A percentile compares a stretch with the other conserved stretches of the same genome.
Evolutionary conservation across 2,113 vertebrate genomes (phyloP).

Genomic region (Calonectris borealis): DNA sequence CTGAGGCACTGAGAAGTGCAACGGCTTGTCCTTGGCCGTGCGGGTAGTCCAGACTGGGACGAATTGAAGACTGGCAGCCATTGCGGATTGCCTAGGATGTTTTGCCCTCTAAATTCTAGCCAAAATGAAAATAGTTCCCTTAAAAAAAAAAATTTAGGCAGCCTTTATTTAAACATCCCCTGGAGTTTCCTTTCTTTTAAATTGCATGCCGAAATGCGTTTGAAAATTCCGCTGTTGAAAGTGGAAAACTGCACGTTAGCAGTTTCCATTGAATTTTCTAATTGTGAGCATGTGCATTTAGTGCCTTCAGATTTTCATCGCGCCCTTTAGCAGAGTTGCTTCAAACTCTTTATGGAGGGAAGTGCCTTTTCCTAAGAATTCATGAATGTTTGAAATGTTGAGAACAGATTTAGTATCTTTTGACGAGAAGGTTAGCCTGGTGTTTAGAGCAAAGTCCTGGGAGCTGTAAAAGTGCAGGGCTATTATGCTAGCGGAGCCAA

Average conservation of each 20-base stretch:
- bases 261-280: not conserved
- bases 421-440: constrained; percentile 38
- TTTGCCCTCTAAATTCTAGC: not conserved
- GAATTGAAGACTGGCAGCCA: not conserved
- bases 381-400: not conserved
- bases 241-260: not conserved
- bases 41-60: not conserved
- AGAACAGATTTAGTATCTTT: constrained; percentile 34
- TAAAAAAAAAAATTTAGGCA: constrained; percentile 32
- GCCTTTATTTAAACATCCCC: constrained; percentile 4
- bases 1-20: not conserved
- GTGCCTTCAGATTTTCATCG: not conserved
- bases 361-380: not conserved
- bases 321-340: not conserved
- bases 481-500: not conserved
- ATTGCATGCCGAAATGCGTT: not conserved
- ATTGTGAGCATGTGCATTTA: not conserved
- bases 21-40: not conserved
- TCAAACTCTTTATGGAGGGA: not conserved
- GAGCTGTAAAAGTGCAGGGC: constrained; percentile 27
- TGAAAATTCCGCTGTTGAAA: not conserved
- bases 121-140: not conserved
- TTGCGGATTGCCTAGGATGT: not conserved
- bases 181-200: constrained; percentile 2
- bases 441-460: constrained; percentile 31